These are phyloP conservation scores for Holacanthella duospinosa DNA, from an alignment of 2,888 invertebrate species.

Conservation along the genomic window DNA sequence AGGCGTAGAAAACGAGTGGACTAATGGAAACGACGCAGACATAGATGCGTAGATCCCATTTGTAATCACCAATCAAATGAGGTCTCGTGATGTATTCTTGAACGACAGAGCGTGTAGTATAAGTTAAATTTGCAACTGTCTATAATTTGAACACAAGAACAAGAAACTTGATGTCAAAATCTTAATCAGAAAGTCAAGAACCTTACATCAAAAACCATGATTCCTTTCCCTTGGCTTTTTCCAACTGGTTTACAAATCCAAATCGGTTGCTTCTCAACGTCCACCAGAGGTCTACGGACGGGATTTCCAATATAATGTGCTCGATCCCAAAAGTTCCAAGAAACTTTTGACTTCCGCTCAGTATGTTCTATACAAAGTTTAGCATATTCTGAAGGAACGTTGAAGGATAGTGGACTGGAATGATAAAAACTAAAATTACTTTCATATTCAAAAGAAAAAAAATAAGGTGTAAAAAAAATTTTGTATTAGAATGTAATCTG, in stretches of 20 bases:
- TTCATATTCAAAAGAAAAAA: no score
- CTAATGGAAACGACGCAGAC: conserved; percentile 79
- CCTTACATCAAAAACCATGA: conserved; percentile 65
- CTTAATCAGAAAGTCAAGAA: not conserved
- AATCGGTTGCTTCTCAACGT: conserved; percentile 24
- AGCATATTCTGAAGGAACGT: conserved; percentile 71
- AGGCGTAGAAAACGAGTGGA: conserved; percentile 76
- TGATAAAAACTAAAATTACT: no score
- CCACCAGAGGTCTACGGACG: conserved; percentile 9
- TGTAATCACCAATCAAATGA: conserved; percentile 72
- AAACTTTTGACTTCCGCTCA: conserved; percentile 40
- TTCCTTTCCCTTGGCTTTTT: conserved; percentile 72
- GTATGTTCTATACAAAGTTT: conserved; percentile 70
- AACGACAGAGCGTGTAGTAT: conserved; percentile 67
- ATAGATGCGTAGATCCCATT: conserved; percentile 83
- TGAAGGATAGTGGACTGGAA: conserved; percentile 64
- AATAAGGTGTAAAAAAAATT: no score
- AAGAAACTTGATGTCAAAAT: conserved; percentile 17
- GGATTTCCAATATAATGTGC: conserved; percentile 2
- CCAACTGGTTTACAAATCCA: conserved; percentile 85
- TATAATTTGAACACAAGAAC: conserved; percentile 40
- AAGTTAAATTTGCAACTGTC: conserved; percentile 65
- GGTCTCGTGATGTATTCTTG: conserved; percentile 70
- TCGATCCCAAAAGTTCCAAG: conserved; percentile 8
- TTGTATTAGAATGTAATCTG: not conserved